A percentile compares a stretch with the other conserved stretches of the same genome.
phyloP scores from a whole-genome alignment of 2,888 invertebrate genomes.

The Heliconius hortense region DNA sequence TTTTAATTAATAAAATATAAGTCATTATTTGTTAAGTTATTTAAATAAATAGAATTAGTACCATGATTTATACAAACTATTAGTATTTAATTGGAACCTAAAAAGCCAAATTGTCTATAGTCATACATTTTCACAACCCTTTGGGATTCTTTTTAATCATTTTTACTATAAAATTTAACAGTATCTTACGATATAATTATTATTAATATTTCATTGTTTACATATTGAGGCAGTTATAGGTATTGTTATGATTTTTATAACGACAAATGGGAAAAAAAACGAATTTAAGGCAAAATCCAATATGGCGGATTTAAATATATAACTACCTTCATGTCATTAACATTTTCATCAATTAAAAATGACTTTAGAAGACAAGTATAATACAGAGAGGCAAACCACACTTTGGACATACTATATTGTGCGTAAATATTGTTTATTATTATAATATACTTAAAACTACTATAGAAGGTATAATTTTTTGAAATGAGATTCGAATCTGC shows the following conservation, averaged over 20 bases:
- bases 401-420: slow-evolving; percentile 20
- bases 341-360: not conserved
- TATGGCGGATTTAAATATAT: not conserved
- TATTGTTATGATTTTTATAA: not conserved
- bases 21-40: slow-evolving; percentile 11
- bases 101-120: slow-evolving; percentile 38
- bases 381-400: slow-evolving; percentile 2
- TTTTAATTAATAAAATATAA: slow-evolving; percentile 11
- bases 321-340: slow-evolving; percentile 10
- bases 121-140: slow-evolving; percentile 27
- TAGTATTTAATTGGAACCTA: slow-evolving; percentile 17
- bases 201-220: slow-evolving; percentile 19
- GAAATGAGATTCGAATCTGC: slow-evolving; percentile 20
- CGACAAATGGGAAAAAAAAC: not conserved
- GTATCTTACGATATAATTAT: slow-evolving; percentile 10
- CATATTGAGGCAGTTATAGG: slow-evolving; percentile 23
- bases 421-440: not conserved
- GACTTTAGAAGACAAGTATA: not conserved
- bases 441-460: not conserved
- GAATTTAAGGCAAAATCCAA: not conserved
- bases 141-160: not conserved
- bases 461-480: not conserved
- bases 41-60: slow-evolving; percentile 25
- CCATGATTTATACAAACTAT: slow-evolving; percentile 13
- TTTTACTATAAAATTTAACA: slow-evolving; percentile 5